These are phyloP conservation scores for Steatornis caripensis DNA, from an alignment of 2,113 vertebrate genomes.

Conservation along the genomic window DNA sequence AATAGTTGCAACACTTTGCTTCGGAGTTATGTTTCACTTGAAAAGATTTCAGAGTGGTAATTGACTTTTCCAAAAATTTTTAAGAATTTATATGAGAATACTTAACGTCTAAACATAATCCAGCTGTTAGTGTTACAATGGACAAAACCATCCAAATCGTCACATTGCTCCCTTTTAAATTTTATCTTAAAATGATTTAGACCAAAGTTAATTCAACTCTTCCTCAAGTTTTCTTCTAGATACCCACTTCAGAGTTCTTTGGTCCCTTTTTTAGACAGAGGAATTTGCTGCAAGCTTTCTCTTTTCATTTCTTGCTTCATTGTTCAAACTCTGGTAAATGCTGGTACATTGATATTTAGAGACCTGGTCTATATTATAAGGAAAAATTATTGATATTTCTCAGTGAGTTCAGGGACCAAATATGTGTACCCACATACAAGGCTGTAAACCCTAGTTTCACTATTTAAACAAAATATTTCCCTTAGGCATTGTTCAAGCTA, in stretches of 20 bases:
- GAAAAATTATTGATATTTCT: background rate
- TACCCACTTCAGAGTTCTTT: background rate
- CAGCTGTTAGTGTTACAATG: background rate
- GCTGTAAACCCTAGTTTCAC: background rate
- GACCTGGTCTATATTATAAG: background rate
- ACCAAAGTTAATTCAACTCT: background rate
- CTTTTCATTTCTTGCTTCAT: background rate
- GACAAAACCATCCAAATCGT: background rate
- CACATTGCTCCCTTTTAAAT: background rate
- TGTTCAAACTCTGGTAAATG: background rate
- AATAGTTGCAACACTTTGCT: background rate
- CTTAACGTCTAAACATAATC: background rate
- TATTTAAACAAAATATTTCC: background rate
- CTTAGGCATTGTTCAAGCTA: background rate
- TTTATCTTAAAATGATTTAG: background rate
- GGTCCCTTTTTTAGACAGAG: background rate
- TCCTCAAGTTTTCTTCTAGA: background rate
- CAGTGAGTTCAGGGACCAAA: background rate
- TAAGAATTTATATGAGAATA: background rate
- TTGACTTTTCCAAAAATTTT: fast-evolving
- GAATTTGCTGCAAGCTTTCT: background rate
- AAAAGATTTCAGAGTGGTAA: background rate
- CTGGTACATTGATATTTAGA: background rate
- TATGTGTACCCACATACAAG: background rate
- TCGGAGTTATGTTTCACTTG: background rate